Percentiles rank a stretch among this genome's conserved stretches.
Conservation (phyloP, 2,888 invertebrate genomes). For the Sericinus montela region DNA sequence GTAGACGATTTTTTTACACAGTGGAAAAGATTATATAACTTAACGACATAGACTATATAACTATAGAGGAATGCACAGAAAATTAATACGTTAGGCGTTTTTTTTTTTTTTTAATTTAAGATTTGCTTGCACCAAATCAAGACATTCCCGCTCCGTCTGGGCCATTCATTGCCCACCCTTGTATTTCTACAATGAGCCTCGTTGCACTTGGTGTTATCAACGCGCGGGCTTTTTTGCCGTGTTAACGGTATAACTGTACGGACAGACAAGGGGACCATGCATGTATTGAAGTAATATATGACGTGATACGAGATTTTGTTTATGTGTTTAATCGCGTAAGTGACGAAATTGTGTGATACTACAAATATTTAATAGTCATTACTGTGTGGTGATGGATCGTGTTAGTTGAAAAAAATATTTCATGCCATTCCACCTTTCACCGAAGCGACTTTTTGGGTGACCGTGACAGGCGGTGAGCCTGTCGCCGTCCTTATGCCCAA, state of each 20-base stretch:
- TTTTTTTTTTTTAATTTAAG: background rate
- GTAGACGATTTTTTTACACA: no score
- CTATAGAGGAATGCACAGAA: no score
- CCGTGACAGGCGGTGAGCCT: no score
- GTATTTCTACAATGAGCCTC: slow-evolving; percentile 15
- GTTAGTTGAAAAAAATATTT: no score
- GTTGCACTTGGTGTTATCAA: slow-evolving; percentile 27
- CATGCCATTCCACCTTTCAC: no score
- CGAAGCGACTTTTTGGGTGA: no score
- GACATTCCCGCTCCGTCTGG: slow-evolving; percentile 13
- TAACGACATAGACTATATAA: no score
- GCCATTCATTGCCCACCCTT: slow-evolving; percentile 18
- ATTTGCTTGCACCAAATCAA: background rate
- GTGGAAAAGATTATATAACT: no score
- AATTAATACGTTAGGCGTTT: background rate
- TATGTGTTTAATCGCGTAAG: background rate
- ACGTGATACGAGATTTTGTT: background rate
- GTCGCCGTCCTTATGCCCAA: no score
- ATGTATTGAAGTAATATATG: background rate
- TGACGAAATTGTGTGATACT: no score
- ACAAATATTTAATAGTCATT: no score
- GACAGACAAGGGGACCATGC: slow-evolving; percentile 16
- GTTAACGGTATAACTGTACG: slow-evolving; percentile 23
- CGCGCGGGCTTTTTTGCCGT: slow-evolving; percentile 22
- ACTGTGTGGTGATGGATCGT: no score